A percentile compares a stretch with the other conserved stretches of the same genome.
Evolutionary conservation across 92 coral and sea anemone species (phyloP).

Genomic region (Montipora capitata): DNA sequence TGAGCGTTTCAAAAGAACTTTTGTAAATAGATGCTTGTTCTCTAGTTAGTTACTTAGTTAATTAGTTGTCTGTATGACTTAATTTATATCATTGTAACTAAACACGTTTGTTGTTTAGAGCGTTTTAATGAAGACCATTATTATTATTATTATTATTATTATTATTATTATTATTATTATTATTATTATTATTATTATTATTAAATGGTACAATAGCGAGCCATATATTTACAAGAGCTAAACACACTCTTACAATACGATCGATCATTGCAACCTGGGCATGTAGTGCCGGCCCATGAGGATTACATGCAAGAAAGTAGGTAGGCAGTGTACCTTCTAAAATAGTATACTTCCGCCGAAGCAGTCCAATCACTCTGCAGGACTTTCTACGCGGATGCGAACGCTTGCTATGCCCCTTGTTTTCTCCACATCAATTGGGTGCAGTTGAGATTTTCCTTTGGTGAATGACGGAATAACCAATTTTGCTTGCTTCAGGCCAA

Average conservation of each 20-base stretch:
- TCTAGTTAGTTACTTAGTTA: too few relatives aligned
- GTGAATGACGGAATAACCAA: conserved; percentile 15
- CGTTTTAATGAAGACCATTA: too few relatives aligned
- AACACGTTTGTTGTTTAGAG: too few relatives aligned
- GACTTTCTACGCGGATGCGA: conserved; percentile 19
- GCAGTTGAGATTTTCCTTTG: conserved; percentile 12
- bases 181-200: too few relatives aligned
- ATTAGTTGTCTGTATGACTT: too few relatives aligned
- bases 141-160: too few relatives aligned
- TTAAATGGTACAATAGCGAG: conserved; percentile 69
- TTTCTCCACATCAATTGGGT: conserved; percentile 21
- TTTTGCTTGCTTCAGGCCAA: conserved; percentile 22
- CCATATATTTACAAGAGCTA: conserved; percentile 70
- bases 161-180: too few relatives aligned
- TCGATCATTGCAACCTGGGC: conserved; percentile 55
- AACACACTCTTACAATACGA: conserved; percentile 67
- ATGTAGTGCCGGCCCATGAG: conserved; percentile 18
- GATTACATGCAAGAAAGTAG: conserved; percentile 25
- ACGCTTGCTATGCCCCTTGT: conserved; percentile 21
- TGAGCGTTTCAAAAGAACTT: too few relatives aligned
- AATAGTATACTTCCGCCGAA: conserved; percentile 8
- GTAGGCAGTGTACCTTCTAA: conserved; percentile 36
- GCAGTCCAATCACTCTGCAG: conserved; percentile 18
- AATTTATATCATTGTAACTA: too few relatives aligned
- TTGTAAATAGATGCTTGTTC: too few relatives aligned